A percentile compares a stretch with the other conserved stretches of the same genome.
phyloP scores from a whole-genome alignment of 1,140 invertebrate species.

The Plectrocnemia conspersa region DNA sequence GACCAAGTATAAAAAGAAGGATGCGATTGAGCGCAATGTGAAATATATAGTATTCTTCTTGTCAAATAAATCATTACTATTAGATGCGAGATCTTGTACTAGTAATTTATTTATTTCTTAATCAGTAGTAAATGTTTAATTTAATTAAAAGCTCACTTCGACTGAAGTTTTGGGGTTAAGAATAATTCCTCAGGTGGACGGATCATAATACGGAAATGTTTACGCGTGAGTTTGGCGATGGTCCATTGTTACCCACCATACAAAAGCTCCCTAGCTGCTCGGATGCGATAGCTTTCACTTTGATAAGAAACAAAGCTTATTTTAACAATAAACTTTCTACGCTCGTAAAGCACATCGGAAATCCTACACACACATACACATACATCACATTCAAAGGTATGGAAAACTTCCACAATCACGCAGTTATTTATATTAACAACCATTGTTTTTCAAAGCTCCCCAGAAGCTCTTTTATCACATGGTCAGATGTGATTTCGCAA shows the following conservation, averaged over 20 bases:
- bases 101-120: too few species aligned
- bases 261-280: constrained; percentile 21
- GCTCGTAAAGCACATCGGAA: neutral
- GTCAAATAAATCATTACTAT: too few species aligned
- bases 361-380: neutral
- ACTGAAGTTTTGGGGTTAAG: neutral
- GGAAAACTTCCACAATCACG: too few species aligned
- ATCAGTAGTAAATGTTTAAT: neutral
- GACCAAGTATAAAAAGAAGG: too few species aligned
- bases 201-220: constrained; percentile 25
- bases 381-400: too few species aligned
- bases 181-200: constrained; percentile 23
- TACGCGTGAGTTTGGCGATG: constrained; percentile 24
- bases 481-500: neutral
- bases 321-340: constrained; percentile 8
- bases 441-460: neutral
- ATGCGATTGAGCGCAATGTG: too few species aligned
- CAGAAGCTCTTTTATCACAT: neutral
- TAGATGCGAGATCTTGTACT: too few species aligned
- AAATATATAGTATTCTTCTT: too few species aligned
- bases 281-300: constrained; percentile 17
- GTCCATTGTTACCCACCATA: constrained; percentile 19
- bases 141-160: neutral
- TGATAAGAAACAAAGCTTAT: constrained; percentile 27
- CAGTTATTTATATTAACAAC: neutral